Conservation (phyloP, 2,797 vertebrate species). For the Typhlichthys subterraneus region DNA sequence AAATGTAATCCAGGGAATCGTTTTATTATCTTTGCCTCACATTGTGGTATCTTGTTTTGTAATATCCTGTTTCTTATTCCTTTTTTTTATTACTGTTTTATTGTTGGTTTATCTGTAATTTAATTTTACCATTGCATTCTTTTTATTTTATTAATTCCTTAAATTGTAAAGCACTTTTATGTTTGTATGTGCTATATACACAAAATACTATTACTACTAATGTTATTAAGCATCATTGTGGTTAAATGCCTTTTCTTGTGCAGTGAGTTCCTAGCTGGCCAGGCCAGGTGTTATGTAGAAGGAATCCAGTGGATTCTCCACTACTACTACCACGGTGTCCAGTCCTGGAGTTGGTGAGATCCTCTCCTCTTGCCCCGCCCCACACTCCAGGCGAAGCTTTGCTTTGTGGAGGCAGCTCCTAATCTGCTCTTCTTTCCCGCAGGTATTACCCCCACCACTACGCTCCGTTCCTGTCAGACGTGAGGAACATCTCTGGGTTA, state of each 20-base stretch:
- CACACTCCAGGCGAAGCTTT: neutral
- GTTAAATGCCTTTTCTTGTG: conserved; percentile 26
- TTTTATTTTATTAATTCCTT: too few relatives aligned
- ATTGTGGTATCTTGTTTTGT: too few relatives aligned
- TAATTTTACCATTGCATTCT: too few relatives aligned
- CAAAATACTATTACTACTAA: too few relatives aligned
- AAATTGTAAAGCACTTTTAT: too few relatives aligned
- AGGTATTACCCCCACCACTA: conserved; percentile 98
- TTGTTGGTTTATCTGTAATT: too few relatives aligned
- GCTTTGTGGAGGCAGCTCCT: neutral
- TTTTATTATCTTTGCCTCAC: too few relatives aligned
- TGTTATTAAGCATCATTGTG: neutral
- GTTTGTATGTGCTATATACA: too few relatives aligned
- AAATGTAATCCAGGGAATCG: too few relatives aligned
- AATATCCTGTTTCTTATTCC: too few relatives aligned
- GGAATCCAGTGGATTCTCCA: conserved; percentile 99
- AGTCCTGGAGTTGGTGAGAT: conserved; percentile 98
- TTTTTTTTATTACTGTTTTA: too few relatives aligned
- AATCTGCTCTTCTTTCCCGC: neutral
- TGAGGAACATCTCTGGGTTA: conserved; percentile 84
- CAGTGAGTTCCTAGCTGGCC: conserved; percentile 92
- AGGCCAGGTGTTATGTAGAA: conserved; percentile 93
- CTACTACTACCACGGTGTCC: conserved; percentile 98
- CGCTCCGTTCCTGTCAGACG: conserved; percentile 95
- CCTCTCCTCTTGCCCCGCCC: neutral